Percentiles rank a stretch among this genome's conserved stretches.
phyloP scores from a whole-genome alignment of 2,797 vertebrate genomes.

The Gorsachius magnificus region DNA sequence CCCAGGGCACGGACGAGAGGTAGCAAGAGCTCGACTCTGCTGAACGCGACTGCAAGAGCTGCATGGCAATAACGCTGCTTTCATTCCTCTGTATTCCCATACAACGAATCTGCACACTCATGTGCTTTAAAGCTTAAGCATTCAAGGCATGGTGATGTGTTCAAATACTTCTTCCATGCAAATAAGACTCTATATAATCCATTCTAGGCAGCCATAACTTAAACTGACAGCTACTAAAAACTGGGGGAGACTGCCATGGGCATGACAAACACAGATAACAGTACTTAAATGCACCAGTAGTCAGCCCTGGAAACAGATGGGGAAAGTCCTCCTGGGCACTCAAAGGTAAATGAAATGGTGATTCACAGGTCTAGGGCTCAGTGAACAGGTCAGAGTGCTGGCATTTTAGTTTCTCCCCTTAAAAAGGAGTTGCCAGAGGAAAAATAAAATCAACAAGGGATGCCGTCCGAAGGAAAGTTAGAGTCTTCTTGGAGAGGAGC shows the following conservation, averaged over 20 bases:
- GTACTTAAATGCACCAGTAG: not conserved
- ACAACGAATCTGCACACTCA: not conserved
- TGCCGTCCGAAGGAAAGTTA: not conserved
- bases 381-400: not conserved
- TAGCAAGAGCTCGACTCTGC: not conserved
- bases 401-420: not conserved
- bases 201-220: not conserved
- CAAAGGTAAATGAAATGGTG: not conserved
- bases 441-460: not conserved
- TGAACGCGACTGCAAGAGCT: not conserved
- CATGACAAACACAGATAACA: not conserved
- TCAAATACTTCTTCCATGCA: slow-evolving; percentile 24
- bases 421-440: not conserved
- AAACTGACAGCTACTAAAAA: slow-evolving; percentile 32
- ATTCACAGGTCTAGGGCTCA: not conserved
- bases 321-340: not conserved
- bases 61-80: not conserved
- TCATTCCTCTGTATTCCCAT: not conserved
- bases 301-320: not conserved
- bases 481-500: not conserved
- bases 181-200: slow-evolving; percentile 8
- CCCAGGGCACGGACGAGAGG: no score
- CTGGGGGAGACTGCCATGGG: not conserved
- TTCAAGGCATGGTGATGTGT: not conserved
- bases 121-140: not conserved